Conservation (phyloP, 2,113 vertebrate species). For the Pluvialis apricaria region DNA sequence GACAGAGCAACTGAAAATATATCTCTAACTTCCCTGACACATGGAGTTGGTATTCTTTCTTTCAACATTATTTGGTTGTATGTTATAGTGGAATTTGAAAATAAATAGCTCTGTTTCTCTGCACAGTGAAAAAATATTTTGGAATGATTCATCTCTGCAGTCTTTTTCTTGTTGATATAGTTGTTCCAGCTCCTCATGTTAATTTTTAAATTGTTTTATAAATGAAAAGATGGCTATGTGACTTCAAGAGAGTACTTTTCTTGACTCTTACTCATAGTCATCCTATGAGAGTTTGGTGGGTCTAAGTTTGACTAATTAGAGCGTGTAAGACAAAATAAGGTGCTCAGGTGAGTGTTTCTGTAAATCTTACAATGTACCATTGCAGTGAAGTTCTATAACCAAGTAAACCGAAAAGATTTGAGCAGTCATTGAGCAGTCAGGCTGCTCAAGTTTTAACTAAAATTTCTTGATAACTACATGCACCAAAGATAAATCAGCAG, state of each 20-base stretch:
- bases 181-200: conserved; percentile 13
- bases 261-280: neutral
- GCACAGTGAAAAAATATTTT: neutral
- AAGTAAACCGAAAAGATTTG: neutral
- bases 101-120: conserved; percentile 3
- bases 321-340: neutral
- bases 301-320: neutral
- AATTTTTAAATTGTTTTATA: conserved; percentile 6
- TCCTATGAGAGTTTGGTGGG: neutral
- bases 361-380: neutral
- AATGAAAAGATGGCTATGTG: neutral
- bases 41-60: neutral
- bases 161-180: neutral
- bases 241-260: neutral
- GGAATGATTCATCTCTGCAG: conserved; percentile 14
- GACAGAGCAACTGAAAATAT: neutral
- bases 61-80: neutral
- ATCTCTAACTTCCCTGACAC: neutral
- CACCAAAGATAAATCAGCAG: neutral
- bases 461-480: neutral
- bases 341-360: neutral
- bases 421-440: neutral
- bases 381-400: neutral
- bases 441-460: neutral
- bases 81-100: neutral